Evolutionary conservation across 2,797 vertebrate genomes (phyloP).

Genomic region (Spinibarbus caldwelli): DNA sequence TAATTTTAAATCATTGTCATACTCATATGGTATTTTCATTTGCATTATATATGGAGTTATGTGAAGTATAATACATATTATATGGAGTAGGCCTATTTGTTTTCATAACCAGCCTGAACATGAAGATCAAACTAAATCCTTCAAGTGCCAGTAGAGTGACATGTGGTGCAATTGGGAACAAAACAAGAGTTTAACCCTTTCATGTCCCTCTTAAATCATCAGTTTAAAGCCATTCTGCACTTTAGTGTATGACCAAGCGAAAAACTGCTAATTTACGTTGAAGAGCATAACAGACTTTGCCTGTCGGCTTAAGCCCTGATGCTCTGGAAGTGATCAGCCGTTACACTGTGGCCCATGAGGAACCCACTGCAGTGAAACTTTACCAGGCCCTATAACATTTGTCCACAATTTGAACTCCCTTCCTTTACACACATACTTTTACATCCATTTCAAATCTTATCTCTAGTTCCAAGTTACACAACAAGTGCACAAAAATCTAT

Average conservation of each 20-base stretch:
- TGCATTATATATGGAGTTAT: neutral
- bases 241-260: neutral
- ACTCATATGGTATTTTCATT: neutral
- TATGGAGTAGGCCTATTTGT: neutral
- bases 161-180: neutral
- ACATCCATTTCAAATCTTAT: neutral
- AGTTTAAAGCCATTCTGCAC: constrained; percentile 12
- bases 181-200: constrained; percentile 20
- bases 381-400: constrained; percentile 38
- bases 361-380: constrained; percentile 27
- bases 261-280: constrained; percentile 11
- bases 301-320: neutral
- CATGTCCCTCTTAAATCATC: constrained; percentile 10
- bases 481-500: constrained; percentile 13
- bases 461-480: neutral
- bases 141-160: neutral
- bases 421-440: neutral
- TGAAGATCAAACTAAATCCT: neutral
- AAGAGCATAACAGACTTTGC: neutral
- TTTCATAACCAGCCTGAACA: neutral
- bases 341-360: neutral
- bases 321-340: constrained; percentile 44
- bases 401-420: constrained; percentile 21
- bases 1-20: neutral
- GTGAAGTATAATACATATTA: neutral